Base-by-base conservation (phyloP, 1,140 invertebrate genomes). In the Pararge aegeria region DNA sequence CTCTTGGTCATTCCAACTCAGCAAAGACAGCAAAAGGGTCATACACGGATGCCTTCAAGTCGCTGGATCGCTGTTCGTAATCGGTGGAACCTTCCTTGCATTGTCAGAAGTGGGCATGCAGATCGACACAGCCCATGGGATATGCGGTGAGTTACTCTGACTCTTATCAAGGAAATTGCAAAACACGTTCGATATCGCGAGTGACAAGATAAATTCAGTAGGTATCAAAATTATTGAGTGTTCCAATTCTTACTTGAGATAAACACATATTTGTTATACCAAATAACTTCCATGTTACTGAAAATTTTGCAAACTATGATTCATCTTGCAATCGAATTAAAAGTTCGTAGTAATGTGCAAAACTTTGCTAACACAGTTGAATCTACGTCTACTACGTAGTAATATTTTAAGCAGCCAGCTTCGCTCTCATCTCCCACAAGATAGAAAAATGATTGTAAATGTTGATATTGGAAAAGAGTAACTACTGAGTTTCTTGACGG, bases 11-110 rank as follows among this genome's bases (percentile, higher is more conserved):
- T 80, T 70, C 61, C 83, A 86, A 55, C 54, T 90, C 18, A 80
- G 79, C 12, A 67, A 73, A 40, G 85, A 90, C 38, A 71, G 74
- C 9, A 87, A 85, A 61, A 73, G 81, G 7, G 66, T 90, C 7
- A 75, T 90, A 13, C 87, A 90, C 54, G 85, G 85, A 24, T 85
- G 81, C 55, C 71, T 90, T 5, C 87, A 90, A 55, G 64, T 87
- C 0, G 75, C 85, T 19, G 87, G 87, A 0, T 70, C 83, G 0
- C 5, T 90, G 10, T 87, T 90, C 51, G 85, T 88, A 24, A 66
- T 90, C 4, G 78, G 78, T 20, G 87, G 87, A n/a, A 87, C 83
- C 4, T 88, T 87, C 64, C 70, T 90, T 4, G 87, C 64, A 15
- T 53, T 90, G 10, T 60, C 83, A 0, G 71, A 83, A 20, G 70